Evolutionary conservation across 2,888 invertebrate genomes (phyloP).

Genomic region (Lacanobia oleracea): DNA sequence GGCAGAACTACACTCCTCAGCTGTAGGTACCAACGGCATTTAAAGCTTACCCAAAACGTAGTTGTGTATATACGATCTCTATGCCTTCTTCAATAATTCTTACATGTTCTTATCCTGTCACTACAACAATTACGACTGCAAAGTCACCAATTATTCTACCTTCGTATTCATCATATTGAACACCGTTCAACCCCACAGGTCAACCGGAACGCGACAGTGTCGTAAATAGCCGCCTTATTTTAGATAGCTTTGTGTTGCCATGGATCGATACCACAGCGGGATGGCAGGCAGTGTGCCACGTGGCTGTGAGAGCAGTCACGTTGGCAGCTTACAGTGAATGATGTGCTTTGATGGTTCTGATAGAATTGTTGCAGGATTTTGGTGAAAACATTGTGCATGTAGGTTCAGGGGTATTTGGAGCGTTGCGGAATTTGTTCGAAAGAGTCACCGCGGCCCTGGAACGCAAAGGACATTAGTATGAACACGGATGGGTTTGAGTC

Average conservation of each 20-base stretch:
- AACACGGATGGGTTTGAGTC: no score
- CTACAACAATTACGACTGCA: not conserved
- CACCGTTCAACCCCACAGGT: not conserved
- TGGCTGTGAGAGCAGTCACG: conserved; percentile 16
- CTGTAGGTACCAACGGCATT: no score
- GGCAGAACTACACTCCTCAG: no score
- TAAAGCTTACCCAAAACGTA: no score
- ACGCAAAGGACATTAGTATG: no score
- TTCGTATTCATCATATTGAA: conserved; percentile 4
- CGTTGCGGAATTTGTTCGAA: no score
- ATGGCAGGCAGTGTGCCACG: conserved; percentile 14
- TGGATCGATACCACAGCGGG: conserved; percentile 46
- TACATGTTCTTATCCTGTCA: no score
- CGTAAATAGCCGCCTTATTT: conserved; percentile 37
- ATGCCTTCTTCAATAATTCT: no score
- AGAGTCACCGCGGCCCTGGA: no score
- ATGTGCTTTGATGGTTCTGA: not conserved
- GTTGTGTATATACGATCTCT: no score
- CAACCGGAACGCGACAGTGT: conserved; percentile 2
- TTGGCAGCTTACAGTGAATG: conserved; percentile 1
- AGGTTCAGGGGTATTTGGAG: no score
- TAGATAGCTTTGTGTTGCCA: not conserved
- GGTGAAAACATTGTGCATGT: not conserved
- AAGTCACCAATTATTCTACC: conserved; percentile 2
- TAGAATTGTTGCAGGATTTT: no score